Evolutionary conservation across 2,888 invertebrate genomes (phyloP), one percentile per base, ranked within the genome.

Genomic region (Synanthedon andrenaeformis): DNA sequence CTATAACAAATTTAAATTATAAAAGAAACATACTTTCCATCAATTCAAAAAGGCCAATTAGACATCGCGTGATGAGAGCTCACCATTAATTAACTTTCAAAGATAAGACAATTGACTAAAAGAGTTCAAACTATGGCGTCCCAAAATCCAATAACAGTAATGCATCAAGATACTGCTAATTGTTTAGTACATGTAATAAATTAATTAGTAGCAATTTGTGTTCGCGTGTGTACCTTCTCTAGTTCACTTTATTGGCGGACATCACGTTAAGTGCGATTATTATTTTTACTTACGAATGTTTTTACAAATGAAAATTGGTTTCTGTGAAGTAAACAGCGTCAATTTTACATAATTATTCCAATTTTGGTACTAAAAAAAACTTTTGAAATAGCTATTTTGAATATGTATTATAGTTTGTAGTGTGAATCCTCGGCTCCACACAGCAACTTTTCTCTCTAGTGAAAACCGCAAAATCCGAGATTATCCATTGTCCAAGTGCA

Each of bases 181-280:
- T 86, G 85, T 86, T 86, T 86, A 86, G 86, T 86, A 76, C 81
- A 76, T 80, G 84, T 86, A 79, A 84, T 86, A 86, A 86, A 86
- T 86, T 86, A 85, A 86, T 86, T 82, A 85, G 82, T 74, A 67
- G 73, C 82, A 76, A 84, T 84, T 85, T 79, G 67, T 67, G 78
- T 76, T 82, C 68, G 86, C 85, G 84, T 86, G 84, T 72, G 61
- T 42, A 23, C 63, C 65, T 42, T 42, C 4, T 42, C n/a, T 13
- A 14, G 45, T 14, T 45, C 10, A 45, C 1, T 45, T 45, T 45
- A 45, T 45, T 45, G 45, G 14, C 45, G 12, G n/a, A 14, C 14
- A 14, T 45, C 45, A 45, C 45, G 45, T 45, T 45, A 6, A 14
- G 45, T 45, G 12, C 45, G 45, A 45, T 45, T 45, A 45, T 45